A percentile compares a stretch with the other conserved stretches of the same genome.
Conservation (phyloP, 2,888 invertebrate species). For the Eremobia ochroleuca region DNA sequence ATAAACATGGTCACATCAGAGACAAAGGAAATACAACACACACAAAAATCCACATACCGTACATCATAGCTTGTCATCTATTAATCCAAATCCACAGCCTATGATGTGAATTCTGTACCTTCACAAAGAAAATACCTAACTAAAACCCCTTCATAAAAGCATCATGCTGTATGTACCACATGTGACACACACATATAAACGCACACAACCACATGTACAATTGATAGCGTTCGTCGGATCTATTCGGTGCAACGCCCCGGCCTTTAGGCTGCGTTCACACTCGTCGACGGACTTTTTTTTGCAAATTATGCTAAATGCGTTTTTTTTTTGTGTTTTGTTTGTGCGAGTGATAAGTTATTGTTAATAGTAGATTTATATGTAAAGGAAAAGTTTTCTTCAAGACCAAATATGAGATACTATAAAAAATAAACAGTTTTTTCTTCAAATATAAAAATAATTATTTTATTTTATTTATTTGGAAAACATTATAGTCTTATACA, state of each 20-base stretch:
- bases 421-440: neutral
- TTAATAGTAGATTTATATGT: neutral
- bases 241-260: conserved; percentile 90
- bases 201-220: conserved; percentile 74
- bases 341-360: neutral
- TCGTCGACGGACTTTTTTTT: conserved; percentile 8
- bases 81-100: too few relatives aligned
- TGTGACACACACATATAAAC: conserved; percentile 79
- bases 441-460: neutral
- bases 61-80: too few relatives aligned
- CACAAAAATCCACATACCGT: too few relatives aligned
- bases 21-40: too few relatives aligned
- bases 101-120: too few relatives aligned
- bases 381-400: too few relatives aligned
- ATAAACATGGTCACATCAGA: too few relatives aligned
- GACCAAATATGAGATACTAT: neutral
- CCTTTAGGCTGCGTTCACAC: conserved; percentile 75
- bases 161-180: conserved; percentile 72
- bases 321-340: neutral
- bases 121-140: neutral
- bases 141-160: conserved; percentile 35
- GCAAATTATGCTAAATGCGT: conserved; percentile 9
- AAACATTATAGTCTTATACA: too few relatives aligned
- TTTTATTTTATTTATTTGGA: too few relatives aligned
- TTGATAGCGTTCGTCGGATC: conserved; percentile 87